Percentiles rank a stretch among this genome's conserved stretches.
Conservation (phyloP, 2,113 vertebrate species). For the Menura novaehollandiae region DNA sequence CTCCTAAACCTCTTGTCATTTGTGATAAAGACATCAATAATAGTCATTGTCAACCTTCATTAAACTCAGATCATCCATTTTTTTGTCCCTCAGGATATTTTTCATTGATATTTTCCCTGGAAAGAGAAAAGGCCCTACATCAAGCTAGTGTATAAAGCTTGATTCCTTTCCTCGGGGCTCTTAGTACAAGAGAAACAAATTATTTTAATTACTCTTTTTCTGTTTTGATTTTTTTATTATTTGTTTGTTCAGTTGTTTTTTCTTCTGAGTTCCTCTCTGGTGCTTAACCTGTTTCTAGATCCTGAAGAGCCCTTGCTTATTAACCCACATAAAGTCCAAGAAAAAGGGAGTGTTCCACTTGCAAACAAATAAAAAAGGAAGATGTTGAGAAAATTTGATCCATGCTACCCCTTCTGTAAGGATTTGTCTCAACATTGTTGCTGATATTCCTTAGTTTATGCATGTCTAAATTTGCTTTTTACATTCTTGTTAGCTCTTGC, state of each 20-base stretch:
- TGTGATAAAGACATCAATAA: slow-evolving; percentile 72
- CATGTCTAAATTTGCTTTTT: not conserved
- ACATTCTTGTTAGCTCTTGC: not conserved
- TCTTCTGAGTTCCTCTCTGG: not conserved
- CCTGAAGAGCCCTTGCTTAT: not conserved
- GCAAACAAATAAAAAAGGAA: not conserved
- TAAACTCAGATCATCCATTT: slow-evolving; percentile 63
- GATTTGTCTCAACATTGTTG: not conserved
- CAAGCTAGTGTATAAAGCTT: slow-evolving; percentile 25
- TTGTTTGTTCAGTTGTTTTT: not conserved
- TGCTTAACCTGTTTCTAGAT: not conserved
- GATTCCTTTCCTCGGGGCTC: slow-evolving; percentile 20
- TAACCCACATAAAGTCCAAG: not conserved
- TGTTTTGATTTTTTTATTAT: not conserved
- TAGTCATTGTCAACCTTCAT: slow-evolving; percentile 70
- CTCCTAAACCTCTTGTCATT: slow-evolving; percentile 56
- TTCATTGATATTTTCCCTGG: slow-evolving; percentile 68
- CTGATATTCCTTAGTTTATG: not conserved
- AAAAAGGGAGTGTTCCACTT: not conserved
- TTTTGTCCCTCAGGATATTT: slow-evolving; percentile 57
- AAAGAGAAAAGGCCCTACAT: slow-evolving; percentile 36
- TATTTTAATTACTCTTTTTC: slow-evolving; percentile 36
- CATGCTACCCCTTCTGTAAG: not conserved
- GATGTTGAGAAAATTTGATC: not conserved
- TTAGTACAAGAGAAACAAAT: slow-evolving; percentile 49